phyloP scores from a whole-genome alignment of 2,797 vertebrate genomes.

The Hybognathus amarus region DNA sequence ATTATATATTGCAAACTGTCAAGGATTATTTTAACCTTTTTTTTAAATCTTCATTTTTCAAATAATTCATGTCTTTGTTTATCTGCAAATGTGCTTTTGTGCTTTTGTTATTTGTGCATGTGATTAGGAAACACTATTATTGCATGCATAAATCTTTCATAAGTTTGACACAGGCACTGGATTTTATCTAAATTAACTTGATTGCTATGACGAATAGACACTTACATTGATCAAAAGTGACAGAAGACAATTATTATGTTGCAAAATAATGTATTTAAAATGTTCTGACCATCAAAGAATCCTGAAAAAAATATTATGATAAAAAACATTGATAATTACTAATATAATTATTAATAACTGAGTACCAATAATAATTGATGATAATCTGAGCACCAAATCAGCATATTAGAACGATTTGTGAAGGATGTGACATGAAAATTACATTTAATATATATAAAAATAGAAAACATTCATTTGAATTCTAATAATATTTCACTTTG shows the following conservation, averaged over 20 bases:
- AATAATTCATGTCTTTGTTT: background rate
- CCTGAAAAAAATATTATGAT: background rate
- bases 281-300: background rate
- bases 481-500: background rate
- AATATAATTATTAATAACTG: too few relatives aligned
- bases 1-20: background rate
- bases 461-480: background rate
- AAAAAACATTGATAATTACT: too few relatives aligned
- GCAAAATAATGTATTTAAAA: background rate
- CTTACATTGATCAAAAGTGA: background rate
- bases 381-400: background rate
- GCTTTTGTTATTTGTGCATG: slow-evolving; percentile 19
- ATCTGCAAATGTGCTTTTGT: background rate
- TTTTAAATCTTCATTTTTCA: background rate
- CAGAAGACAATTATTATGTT: background rate
- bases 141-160: background rate
- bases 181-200: background rate
- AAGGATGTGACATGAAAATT: background rate
- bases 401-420: background rate
- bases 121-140: background rate
- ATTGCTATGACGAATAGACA: background rate
- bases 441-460: background rate
- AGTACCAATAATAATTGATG: background rate
- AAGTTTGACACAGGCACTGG: background rate
- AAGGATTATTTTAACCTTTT: background rate